A percentile compares a stretch with the other conserved stretches of the same genome.
These are phyloP conservation scores for Holacanthus passer DNA, from an alignment of 2,113 vertebrate genomes.

Conservation along the genomic window DNA sequence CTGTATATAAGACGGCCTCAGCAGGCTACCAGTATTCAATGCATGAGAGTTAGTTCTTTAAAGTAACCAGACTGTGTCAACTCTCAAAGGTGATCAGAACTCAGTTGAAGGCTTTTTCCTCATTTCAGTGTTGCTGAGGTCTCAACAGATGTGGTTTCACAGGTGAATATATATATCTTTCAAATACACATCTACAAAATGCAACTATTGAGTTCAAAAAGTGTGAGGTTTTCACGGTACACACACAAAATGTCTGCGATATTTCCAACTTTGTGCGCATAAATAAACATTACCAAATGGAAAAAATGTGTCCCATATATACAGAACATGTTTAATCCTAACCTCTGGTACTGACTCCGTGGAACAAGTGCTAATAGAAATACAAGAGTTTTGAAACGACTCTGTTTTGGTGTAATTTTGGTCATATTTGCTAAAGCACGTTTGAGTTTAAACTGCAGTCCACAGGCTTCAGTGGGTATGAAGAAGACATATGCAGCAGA, in stretches of 20 bases:
- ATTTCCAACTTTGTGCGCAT: too few species aligned
- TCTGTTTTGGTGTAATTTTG: conserved; percentile 33
- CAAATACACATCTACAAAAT: not conserved
- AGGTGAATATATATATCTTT: too few species aligned
- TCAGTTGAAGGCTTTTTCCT: not conserved
- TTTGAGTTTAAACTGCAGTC: conserved; percentile 33
- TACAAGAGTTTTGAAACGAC: too few species aligned
- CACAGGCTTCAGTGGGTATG: conserved; percentile 26
- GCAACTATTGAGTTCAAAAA: not conserved
- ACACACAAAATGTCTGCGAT: not conserved
- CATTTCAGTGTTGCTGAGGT: not conserved
- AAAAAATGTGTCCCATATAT: not conserved
- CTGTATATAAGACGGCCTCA: not conserved
- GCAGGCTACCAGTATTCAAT: not conserved
- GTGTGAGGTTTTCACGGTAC: not conserved
- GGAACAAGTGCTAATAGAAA: conserved; percentile 9
- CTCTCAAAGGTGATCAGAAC: not conserved
- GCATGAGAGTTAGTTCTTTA: conserved; percentile 6
- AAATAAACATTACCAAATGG: too few species aligned
- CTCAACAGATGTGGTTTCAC: not conserved
- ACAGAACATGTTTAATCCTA: not conserved
- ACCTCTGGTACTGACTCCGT: not conserved
- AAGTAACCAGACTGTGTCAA: not conserved
- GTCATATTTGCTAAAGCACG: conserved; percentile 31
- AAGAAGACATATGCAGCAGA: conserved; percentile 26